phyloP scores from a whole-genome alignment of 2,113 vertebrate species.

The Holacanthus passer region DNA sequence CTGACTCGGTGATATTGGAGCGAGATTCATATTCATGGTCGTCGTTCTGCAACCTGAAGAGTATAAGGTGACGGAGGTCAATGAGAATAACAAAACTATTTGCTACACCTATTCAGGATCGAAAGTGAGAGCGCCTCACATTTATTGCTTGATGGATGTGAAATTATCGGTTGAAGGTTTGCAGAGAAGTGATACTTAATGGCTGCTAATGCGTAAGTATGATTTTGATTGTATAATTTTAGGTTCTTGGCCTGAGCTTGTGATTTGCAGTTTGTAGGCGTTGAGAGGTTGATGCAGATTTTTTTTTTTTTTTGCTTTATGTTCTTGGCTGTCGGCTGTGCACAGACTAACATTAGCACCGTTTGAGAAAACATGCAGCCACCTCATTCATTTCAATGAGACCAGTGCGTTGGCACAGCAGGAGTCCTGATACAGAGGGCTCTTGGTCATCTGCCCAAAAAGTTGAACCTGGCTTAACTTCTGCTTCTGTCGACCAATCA shows the following conservation, averaged over 20 bases:
- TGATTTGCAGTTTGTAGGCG: conserved; percentile 8
- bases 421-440: not conserved
- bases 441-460: not conserved
- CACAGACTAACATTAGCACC: not conserved
- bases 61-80: conserved; percentile 6
- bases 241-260: conserved; percentile 6
- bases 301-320: conserved; percentile 13
- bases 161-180: not conserved
- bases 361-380: not conserved
- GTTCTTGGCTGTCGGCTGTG: conserved; percentile 13
- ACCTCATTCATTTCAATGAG: not conserved
- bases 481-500: not conserved
- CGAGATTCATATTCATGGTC: conserved; percentile 8
- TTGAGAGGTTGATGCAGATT: conserved; percentile 53
- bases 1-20: conserved; percentile 16
- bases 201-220: not conserved
- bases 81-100: not conserved
- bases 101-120: not conserved
- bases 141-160: not conserved
- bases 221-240: not conserved
- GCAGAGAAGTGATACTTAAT: not conserved
- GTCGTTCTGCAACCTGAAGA: conserved; percentile 32
- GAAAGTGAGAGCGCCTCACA: not conserved
- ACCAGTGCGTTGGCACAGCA: not conserved
- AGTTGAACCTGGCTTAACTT: conserved; percentile 4